Percentiles rank a stretch among this genome's conserved stretches.
Evolutionary conservation across 2,113 vertebrate genomes (phyloP).

Genomic region (Trichechus manatus): DNA sequence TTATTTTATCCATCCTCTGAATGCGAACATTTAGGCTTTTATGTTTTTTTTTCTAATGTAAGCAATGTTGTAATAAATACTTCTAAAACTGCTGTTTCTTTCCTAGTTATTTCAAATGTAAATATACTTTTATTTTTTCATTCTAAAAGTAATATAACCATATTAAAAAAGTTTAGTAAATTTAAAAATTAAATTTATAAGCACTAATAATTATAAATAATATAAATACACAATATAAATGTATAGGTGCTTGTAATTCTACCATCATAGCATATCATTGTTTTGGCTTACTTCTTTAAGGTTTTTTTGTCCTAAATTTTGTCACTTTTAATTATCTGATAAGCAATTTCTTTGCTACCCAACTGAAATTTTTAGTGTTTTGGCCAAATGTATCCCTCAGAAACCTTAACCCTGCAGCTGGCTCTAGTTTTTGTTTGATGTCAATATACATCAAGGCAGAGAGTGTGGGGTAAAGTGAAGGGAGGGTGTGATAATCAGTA

Average conservation of each 20-base stretch:
- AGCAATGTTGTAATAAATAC: background rate
- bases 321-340: conserved; percentile 17
- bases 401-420: background rate
- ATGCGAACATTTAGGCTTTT: background rate
- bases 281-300: background rate
- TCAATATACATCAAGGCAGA: background rate
- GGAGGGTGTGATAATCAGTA: background rate
- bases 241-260: no score
- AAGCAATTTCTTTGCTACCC: background rate
- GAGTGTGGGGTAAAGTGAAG: background rate
- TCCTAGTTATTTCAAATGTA: background rate
- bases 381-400: background rate
- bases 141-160: background rate
- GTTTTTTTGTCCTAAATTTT: conserved; percentile 18
- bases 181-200: background rate
- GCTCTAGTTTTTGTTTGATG: background rate
- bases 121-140: background rate
- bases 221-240: background rate
- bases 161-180: background rate
- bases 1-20: conserved; percentile 6
- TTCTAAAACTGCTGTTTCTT: background rate
- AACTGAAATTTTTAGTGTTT: background rate
- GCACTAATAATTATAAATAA: background rate
- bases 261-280: background rate
- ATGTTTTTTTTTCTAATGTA: background rate